Conservation (phyloP, 2,113 vertebrate genomes). For the Burhinus oedicnemus region DNA sequence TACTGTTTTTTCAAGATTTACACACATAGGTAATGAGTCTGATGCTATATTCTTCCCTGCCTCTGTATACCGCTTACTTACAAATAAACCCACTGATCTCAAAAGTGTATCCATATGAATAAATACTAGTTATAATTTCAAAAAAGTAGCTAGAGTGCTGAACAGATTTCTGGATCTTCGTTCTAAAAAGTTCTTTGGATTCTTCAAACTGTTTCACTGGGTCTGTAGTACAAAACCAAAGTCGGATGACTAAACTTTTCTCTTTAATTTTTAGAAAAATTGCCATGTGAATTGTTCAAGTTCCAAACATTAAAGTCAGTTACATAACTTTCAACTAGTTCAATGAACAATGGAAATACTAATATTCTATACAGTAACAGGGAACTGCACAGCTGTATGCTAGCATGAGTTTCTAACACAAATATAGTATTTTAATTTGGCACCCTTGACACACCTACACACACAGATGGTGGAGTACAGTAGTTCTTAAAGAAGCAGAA, state of each 20-base stretch:
- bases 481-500: neutral
- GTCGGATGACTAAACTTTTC: neutral
- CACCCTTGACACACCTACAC: neutral
- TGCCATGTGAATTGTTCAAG: neutral
- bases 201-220: neutral
- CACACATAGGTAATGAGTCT: neutral
- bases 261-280: neutral
- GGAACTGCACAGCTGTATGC: neutral
- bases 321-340: neutral
- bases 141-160: neutral
- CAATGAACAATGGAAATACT: neutral
- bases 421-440: neutral
- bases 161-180: neutral
- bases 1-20: neutral
- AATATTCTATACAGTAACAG: neutral
- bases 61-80: fast-evolving
- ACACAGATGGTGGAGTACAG: neutral
- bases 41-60: neutral
- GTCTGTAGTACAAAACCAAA: neutral
- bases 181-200: neutral
- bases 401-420: neutral
- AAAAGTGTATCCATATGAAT: neutral
- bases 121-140: neutral
- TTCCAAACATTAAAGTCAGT: neutral
- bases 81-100: neutral